Base-by-base conservation (phyloP, 2,113 vertebrate species). In the Melanostigma gelatinosum region DNA sequence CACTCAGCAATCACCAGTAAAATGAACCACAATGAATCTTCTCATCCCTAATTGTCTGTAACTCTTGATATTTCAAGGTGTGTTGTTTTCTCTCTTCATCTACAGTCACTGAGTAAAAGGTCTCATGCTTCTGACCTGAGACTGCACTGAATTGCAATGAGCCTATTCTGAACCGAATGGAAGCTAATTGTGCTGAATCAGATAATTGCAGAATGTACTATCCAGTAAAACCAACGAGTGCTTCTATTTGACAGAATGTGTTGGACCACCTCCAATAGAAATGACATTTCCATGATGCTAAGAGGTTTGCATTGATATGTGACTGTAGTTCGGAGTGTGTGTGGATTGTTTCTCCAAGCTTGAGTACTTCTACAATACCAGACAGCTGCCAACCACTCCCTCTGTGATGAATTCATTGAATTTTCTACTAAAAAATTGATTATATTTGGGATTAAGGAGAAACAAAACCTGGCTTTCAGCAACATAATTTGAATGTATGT, bases 141-240 rank as follows among this genome's bases (percentile, higher is more conserved):
- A 58, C 72, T 82, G 65, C 78, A 86, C 67, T 79, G 85, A 88
- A 83, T 90, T 63, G 54, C 16, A 86, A 89, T 90, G 65, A 87
- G 77, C 36, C 57, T 8, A 50, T 79, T 40, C 34, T 64, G 36
- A 34, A 72, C 11, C 29, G 71, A 85, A 87, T 80, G 80, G 77
- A 85, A 55, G 55, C 6, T 87, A 77, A 90, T 69, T 81, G 60
- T 63, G 34, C 34, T 34, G 34, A 60, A 42, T 64, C 62, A 44
- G 58, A 70, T 66, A 78, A 84, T 71, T 54, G 46, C 69, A 74
- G 46, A 65, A 42, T 58, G 34, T 63, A 11, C 63, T 63, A 67
- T 40, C 52, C 12, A 32, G 27, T 73, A 62, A 57, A 57, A 82
- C 61, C 54, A 82, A 79, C 60, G 69, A 13, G 46, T 24, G 60